phyloP scores from a whole-genome alignment of 2,888 invertebrate genomes.

The Pogonocherus hispidulus region DNA sequence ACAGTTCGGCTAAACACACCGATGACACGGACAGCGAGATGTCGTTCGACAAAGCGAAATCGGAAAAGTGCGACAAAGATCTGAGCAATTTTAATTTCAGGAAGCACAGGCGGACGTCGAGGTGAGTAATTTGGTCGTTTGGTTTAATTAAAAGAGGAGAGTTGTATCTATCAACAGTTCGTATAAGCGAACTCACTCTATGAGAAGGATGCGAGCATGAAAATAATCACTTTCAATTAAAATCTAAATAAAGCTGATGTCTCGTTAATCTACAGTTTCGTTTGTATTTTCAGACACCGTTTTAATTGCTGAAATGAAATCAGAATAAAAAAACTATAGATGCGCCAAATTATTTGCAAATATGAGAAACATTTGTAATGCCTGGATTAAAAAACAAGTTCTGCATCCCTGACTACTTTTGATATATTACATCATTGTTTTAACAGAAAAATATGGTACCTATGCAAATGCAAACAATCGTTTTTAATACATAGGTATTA shows the following conservation, averaged over 20 bases:
- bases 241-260: background rate
- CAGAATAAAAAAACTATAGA: no score
- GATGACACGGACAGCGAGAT: constrained; percentile 67
- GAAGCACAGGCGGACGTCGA: constrained; percentile 65
- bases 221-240: background rate
- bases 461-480: no score
- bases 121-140: constrained; percentile 67
- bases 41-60: constrained; percentile 65
- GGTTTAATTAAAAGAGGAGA: no score
- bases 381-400: no score
- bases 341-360: no score
- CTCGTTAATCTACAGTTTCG: background rate
- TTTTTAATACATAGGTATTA: no score
- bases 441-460: no score
- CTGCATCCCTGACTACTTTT: no score
- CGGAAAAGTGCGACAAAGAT: constrained; percentile 67
- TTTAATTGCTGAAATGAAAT: no score
- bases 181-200: background rate
- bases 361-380: no score
- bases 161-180: background rate
- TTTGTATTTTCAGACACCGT: background rate
- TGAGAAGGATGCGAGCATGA: background rate
- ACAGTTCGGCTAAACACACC: constrained; percentile 42
- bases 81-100: constrained; percentile 68
- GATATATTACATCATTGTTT: no score